Evolutionary conservation across 2,888 invertebrate genomes (phyloP).

Genomic region (Pachycephus smyrnensis): DNA sequence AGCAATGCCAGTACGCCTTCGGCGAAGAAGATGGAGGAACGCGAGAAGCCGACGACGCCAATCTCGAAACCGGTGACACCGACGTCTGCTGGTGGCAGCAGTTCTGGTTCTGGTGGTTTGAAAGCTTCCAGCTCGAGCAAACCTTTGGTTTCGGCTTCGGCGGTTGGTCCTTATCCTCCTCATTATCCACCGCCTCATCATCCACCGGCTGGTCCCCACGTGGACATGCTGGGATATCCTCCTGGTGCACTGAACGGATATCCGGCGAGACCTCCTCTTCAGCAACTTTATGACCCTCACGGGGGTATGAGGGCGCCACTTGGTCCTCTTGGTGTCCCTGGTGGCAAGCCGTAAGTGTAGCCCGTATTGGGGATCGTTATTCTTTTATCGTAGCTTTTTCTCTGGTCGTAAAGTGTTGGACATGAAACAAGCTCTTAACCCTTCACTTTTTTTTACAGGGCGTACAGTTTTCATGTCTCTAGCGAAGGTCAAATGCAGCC

Average conservation of each 20-base stretch:
- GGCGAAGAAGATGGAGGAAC: constrained; percentile 82
- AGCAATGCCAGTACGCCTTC: constrained; percentile 93
- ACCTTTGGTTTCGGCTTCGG: constrained; percentile 65
- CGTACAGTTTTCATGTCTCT: constrained; percentile 94
- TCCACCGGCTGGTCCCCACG: constrained; percentile 64
- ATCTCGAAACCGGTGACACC: constrained; percentile 92
- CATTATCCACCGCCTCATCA: constrained; percentile 66
- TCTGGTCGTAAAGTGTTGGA: not conserved
- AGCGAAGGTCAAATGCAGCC: constrained; percentile 91
- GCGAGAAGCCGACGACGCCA: constrained; percentile 91
- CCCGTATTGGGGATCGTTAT: not conserved
- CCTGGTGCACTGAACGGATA: constrained; percentile 76
- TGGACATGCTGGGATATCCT: constrained; percentile 68
- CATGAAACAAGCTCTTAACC: not conserved
- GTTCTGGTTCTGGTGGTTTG: constrained; percentile 67
- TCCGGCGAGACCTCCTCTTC: constrained; percentile 73
- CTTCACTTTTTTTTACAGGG: constrained; percentile 72
- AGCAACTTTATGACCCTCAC: constrained; percentile 77
- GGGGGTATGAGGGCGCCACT: constrained; percentile 76
- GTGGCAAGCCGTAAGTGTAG: constrained; percentile 86
- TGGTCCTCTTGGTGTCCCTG: constrained; percentile 77
- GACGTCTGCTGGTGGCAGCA: constrained; percentile 75
- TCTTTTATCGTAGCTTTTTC: not conserved
- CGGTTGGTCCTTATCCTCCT: constrained; percentile 64
- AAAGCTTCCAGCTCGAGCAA: constrained; percentile 70